Percentiles rank a stretch among this genome's conserved stretches.
phyloP scores from a whole-genome alignment of 2,797 vertebrate genomes.

The Limosa lapponica region DNA sequence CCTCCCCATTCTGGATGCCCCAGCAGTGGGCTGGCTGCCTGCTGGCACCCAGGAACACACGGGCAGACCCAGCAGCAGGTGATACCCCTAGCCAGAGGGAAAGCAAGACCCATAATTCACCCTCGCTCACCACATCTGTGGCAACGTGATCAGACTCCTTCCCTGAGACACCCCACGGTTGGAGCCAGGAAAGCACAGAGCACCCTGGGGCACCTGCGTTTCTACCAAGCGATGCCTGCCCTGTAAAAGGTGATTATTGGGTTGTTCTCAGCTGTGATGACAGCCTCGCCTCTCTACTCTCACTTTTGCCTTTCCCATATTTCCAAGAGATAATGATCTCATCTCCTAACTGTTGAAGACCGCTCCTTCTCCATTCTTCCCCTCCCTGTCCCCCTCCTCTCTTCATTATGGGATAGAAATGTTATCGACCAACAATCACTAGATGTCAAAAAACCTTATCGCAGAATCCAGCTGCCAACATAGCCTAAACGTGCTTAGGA shows the following conservation, averaged over 20 bases:
- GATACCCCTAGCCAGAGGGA: background rate
- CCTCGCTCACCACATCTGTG: background rate
- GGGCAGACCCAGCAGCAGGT: background rate
- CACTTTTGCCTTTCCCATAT: slow-evolving; percentile 7
- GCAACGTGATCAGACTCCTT: background rate
- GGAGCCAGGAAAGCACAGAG: background rate
- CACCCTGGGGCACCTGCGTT: background rate
- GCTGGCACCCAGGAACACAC: accelerated
- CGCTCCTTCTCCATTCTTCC: background rate
- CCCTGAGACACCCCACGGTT: accelerated
- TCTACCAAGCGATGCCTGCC: background rate
- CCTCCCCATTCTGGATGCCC: background rate
- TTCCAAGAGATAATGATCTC: slow-evolving; percentile 66
- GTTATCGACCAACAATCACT: slow-evolving; percentile 59
- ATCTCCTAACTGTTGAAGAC: slow-evolving; percentile 50
- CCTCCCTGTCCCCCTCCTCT: background rate
- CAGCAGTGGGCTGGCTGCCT: background rate
- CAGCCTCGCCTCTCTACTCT: background rate
- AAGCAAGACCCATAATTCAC: background rate
- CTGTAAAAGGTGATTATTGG: background rate
- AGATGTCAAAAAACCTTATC: slow-evolving; percentile 61
- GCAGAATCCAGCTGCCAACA: slow-evolving; percentile 48
- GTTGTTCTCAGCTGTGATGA: slow-evolving; percentile 13
- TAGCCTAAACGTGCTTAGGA: slow-evolving; percentile 48
- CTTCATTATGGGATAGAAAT: slow-evolving; percentile 57